phyloP scores from a whole-genome alignment of 2,888 invertebrate genomes.

The Rhagonycha fulva region DNA sequence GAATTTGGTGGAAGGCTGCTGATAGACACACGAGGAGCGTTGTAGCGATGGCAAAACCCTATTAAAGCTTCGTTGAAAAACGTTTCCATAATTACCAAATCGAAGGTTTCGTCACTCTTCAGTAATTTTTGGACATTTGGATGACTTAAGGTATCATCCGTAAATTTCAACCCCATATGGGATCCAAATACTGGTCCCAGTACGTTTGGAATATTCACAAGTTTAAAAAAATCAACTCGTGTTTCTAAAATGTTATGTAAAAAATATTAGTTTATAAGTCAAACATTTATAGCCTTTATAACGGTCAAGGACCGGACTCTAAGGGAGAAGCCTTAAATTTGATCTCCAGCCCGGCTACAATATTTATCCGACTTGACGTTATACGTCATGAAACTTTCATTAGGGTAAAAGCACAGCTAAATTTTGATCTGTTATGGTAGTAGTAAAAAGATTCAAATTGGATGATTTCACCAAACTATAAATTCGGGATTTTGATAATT shows the following conservation, averaged over 20 bases:
- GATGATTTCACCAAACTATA: too few relatives aligned
- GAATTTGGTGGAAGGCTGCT: slow-evolving; percentile 31
- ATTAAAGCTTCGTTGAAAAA: slow-evolving; percentile 42
- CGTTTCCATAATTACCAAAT: slow-evolving; percentile 43
- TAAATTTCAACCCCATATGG: neutral
- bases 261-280: neutral
- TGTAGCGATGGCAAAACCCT: slow-evolving; percentile 36
- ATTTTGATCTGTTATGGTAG: too few relatives aligned
- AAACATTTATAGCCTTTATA: too few relatives aligned
- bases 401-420: too few relatives aligned
- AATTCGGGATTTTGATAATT: too few relatives aligned
- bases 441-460: too few relatives aligned
- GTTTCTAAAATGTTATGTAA: neutral
- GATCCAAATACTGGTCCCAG: neutral
- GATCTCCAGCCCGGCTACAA: too few relatives aligned
- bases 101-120: slow-evolving; percentile 39
- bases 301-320: too few relatives aligned
- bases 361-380: too few relatives aligned
- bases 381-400: too few relatives aligned
- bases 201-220: neutral
- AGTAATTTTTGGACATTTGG: slow-evolving; percentile 40
- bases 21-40: slow-evolving; percentile 39
- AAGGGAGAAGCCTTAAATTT: too few relatives aligned
- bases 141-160: slow-evolving; percentile 30
- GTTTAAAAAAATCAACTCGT: neutral